Conservation (phyloP, 2,888 invertebrate species). For the Chironomus riparius region DNA sequence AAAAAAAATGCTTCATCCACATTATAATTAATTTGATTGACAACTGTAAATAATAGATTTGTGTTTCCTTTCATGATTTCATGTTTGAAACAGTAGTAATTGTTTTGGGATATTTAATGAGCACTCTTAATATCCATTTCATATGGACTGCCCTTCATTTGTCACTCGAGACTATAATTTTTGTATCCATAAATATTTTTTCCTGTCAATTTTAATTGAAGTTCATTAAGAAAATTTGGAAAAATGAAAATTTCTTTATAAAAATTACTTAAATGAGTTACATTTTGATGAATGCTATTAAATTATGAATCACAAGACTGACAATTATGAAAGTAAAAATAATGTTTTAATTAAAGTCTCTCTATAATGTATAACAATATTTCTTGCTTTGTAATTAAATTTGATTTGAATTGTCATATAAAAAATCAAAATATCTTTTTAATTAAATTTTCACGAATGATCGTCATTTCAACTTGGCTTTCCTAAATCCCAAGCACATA, state of each 20-base stretch:
- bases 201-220: no score
- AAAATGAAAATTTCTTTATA: no score
- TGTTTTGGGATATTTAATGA: background rate
- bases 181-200: no score
- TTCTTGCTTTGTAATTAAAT: no score
- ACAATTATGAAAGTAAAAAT: background rate
- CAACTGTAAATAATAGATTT: conserved; percentile 11
- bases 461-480: background rate
- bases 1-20: background rate
- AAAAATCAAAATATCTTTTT: no score
- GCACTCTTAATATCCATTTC: background rate
- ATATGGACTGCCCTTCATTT: background rate
- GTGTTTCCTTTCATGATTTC: background rate
- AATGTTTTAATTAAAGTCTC: background rate
- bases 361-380: no score
- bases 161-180: no score
- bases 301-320: background rate
- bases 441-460: no score
- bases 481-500: background rate
- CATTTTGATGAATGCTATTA: background rate
- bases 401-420: no score
- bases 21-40: conserved; percentile 23
- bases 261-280: no score
- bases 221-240: no score
- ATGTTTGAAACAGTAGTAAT: background rate